These are phyloP conservation scores for Martes martes DNA, from an alignment of 2,113 vertebrate genomes.

Conservation along the genomic window DNA sequence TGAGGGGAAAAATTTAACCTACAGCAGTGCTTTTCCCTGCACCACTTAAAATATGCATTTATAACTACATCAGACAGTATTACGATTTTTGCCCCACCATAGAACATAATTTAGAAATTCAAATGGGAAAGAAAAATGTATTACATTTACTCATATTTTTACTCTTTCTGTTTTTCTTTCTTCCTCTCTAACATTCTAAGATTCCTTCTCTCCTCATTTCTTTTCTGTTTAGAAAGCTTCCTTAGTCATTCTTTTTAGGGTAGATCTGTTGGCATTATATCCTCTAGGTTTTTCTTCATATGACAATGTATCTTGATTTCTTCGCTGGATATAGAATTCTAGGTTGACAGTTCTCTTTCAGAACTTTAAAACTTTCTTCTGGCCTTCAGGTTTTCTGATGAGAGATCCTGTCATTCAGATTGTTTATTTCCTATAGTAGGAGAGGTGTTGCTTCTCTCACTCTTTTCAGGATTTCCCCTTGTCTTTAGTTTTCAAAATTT, in stretches of 20 bases:
- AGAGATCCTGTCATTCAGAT: background rate
- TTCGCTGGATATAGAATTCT: background rate
- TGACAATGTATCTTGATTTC: background rate
- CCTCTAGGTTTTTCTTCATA: background rate
- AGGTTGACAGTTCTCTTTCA: background rate
- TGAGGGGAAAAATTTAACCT: background rate
- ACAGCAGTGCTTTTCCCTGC: background rate
- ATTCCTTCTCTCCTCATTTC: background rate
- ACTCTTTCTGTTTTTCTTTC: background rate
- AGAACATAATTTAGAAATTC: background rate
- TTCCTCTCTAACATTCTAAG: background rate
- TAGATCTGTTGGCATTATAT: background rate
- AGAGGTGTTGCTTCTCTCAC: background rate
- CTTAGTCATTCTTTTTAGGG: background rate
- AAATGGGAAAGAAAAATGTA: background rate
- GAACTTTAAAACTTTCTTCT: background rate
- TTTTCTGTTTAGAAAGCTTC: background rate
- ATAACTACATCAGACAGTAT: background rate
- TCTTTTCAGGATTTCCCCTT: background rate
- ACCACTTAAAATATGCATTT: background rate
- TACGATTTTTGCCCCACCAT: background rate
- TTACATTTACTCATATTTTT: background rate
- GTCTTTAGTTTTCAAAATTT: background rate
- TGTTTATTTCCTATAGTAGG: background rate
- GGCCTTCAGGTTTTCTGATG: background rate